Evolutionary conservation across 2,113 vertebrate species (phyloP).

Genomic region (Rissa tridactyla): DNA sequence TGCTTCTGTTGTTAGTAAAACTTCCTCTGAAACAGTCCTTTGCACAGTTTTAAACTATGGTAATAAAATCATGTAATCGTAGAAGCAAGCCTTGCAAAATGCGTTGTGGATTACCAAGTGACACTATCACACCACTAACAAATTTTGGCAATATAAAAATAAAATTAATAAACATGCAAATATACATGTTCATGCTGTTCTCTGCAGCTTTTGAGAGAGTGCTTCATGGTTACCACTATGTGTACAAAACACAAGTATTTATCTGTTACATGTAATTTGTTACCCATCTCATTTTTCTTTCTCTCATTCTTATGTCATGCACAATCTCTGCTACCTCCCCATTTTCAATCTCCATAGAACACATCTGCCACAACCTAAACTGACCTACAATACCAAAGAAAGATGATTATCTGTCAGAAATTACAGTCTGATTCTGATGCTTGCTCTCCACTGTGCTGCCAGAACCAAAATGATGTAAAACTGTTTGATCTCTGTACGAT

Average conservation of each 20-base stretch:
- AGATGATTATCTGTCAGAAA: background rate
- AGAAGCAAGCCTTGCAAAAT: background rate
- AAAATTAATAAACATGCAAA: background rate
- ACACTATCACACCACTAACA: background rate
- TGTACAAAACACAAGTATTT: background rate
- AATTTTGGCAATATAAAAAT: background rate
- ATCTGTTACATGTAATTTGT: background rate
- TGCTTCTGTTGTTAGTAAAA: background rate
- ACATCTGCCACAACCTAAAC: background rate
- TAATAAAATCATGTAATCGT: background rate
- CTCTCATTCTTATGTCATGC: background rate
- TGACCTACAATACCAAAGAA: background rate
- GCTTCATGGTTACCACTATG: fast-evolving
- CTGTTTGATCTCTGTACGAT: background rate
- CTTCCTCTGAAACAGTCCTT: background rate
- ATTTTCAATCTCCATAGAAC: background rate
- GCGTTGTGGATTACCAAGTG: background rate
- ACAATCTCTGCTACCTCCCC: background rate
- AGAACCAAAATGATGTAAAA: background rate
- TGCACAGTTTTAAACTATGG: background rate
- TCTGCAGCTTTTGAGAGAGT: background rate
- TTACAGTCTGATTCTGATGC: background rate
- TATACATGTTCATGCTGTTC: background rate
- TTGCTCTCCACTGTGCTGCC: background rate
- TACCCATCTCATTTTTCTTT: background rate